Base-by-base conservation (phyloP, 2,113 vertebrate genomes). In the Thymallus thymallus region DNA sequence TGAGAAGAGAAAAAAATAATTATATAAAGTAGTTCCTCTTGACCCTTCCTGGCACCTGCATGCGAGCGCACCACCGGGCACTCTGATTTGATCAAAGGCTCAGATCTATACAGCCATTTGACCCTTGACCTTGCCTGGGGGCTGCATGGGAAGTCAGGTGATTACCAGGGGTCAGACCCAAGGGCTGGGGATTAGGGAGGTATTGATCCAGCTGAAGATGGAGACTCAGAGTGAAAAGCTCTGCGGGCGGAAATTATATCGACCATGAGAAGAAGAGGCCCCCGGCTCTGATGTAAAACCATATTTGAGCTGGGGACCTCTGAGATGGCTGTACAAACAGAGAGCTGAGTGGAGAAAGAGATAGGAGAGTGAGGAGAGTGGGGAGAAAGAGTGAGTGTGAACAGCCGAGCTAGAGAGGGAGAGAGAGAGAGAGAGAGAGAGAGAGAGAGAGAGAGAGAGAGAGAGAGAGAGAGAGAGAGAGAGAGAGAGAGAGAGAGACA, bases 21-120 rank as follows among this genome's bases (percentile, higher is more conserved):
- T 24, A 71, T 76, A 75, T 48, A 73, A 76, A 74, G 75, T 68
- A 80, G 87, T 82, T 87, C 68, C 74, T 84, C 80, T 85, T 84
- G 82, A 91, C 79, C 82, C 46, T 9, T 62, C 71, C 74, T 35
- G 75, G 79, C 77, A 86, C 76, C 79, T 76, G 55, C 81, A 41
- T 41, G 35, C 2, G 9, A 41, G 35, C 9, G 35, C 35, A 41
- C 35, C 35, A 81, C 76, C 82, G 20, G 82, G 80, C 81, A 84
- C 86, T 85, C 76, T 80, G 86, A 89, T 91, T 88, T 89, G 88
- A 90, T 91, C 88, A 88, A 86, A 87, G 87, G 83, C 88, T 85
- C 76, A 86, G 87, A 90, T 92, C 89, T 82, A 89, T 92, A 86
- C 81, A 83, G 84, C 82, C 81, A 86, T 89, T 89, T 91, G 91